Conservation (phyloP, 2,113 vertebrate genomes). For the Rhinopomastus cyanomelas region DNA sequence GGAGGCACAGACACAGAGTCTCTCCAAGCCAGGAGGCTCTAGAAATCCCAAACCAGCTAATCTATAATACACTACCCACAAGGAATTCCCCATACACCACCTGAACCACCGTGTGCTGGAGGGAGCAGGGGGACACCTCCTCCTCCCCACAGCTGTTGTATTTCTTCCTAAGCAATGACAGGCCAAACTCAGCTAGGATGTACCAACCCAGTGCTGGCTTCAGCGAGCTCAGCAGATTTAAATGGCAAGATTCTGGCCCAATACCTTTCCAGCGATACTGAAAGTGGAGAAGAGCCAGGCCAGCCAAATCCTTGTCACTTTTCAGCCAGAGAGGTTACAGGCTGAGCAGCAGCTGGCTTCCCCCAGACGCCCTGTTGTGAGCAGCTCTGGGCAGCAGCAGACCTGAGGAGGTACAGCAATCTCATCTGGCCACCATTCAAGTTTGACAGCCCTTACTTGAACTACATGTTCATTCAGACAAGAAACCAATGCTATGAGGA, state of each 20-base stretch:
- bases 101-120: neutral
- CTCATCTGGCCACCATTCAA: conserved; percentile 3
- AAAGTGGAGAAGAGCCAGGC: neutral
- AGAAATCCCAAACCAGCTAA: neutral
- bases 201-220: neutral
- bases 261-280: neutral
- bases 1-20: neutral
- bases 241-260: neutral
- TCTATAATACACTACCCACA: neutral
- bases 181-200: neutral
- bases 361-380: neutral
- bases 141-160: neutral
- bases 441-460: neutral
- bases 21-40: neutral
- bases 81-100: neutral
- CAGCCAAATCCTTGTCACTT: neutral
- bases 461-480: neutral
- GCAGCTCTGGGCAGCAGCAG: neutral
- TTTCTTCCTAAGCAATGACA: neutral
- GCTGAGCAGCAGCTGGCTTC: neutral
- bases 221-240: neutral
- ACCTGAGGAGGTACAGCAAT: conserved; percentile 18
- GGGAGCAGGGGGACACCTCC: neutral
- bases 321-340: neutral
- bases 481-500: neutral